Evolutionary conservation across 2,113 vertebrate genomes (phyloP).

Genomic region (Pica pica): DNA sequence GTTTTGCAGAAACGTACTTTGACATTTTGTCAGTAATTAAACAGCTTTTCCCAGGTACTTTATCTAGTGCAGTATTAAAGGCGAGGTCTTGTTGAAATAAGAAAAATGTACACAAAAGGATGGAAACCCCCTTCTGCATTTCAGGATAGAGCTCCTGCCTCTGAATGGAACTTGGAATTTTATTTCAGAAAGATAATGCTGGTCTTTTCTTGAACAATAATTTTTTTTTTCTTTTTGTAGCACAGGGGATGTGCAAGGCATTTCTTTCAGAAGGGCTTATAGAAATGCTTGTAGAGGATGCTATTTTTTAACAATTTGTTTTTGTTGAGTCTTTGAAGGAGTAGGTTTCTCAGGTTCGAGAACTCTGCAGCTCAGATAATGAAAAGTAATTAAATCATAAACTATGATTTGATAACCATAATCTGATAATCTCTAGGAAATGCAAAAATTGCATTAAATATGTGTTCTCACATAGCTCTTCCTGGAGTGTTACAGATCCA

Average conservation of each 20-base stretch:
- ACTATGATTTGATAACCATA: background rate
- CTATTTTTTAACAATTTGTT: background rate
- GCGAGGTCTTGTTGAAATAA: background rate
- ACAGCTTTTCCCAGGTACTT: conserved; percentile 5
- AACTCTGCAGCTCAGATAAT: background rate
- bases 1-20: background rate
- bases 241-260: background rate
- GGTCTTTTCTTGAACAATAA: background rate
- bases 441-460: background rate
- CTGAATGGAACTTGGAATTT: background rate
- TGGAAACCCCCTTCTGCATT: background rate
- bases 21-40: conserved; percentile 30
- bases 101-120: background rate
- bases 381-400: conserved; percentile 33
- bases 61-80: background rate
- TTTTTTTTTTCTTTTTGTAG: background rate
- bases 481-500: background rate
- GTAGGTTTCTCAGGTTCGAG: background rate
- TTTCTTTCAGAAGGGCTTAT: background rate
- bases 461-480: background rate
- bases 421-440: conserved; percentile 21
- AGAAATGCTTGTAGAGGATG: background rate
- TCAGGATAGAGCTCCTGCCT: background rate
- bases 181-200: background rate
- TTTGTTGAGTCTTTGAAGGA: background rate